These are phyloP conservation scores for Thunnus thynnus DNA, from an alignment of 2,113 vertebrate species.

Conservation along the genomic window DNA sequence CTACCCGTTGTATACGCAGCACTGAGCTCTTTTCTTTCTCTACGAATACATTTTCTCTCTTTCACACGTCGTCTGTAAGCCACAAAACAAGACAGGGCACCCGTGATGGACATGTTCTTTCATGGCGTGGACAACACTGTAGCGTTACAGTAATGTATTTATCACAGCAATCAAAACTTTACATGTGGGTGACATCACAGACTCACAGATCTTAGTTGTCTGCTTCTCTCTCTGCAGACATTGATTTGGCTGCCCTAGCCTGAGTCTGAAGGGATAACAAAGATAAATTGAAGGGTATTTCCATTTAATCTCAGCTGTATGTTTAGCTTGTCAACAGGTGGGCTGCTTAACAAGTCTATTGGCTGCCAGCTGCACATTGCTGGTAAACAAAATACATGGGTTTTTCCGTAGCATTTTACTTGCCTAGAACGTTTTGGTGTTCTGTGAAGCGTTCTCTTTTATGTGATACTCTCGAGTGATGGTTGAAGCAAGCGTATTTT, in stretches of 20 bases:
- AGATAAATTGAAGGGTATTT: slow-evolving; percentile 73
- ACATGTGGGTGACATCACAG: slow-evolving; percentile 33
- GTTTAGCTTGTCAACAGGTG: slow-evolving; percentile 77
- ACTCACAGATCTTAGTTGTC: slow-evolving; percentile 32
- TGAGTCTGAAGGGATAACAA: slow-evolving; percentile 68
- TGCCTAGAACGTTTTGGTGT: not conserved
- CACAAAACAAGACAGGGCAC: slow-evolving; percentile 24
- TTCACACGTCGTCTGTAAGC: slow-evolving; percentile 5
- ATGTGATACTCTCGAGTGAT: slow-evolving; percentile 17
- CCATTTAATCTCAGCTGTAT: slow-evolving; percentile 66
- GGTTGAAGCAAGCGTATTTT: slow-evolving; percentile 63
- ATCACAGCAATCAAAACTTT: slow-evolving; percentile 70
- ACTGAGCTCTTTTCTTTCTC: slow-evolving; percentile 5
- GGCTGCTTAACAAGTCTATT: slow-evolving; percentile 54
- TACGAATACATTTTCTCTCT: slow-evolving; percentile 23
- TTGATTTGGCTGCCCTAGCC: slow-evolving; percentile 57
- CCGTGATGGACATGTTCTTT: slow-evolving; percentile 42
- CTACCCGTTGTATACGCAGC: not conserved
- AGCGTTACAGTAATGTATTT: slow-evolving; percentile 62
- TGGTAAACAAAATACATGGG: slow-evolving; percentile 40
- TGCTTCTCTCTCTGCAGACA: slow-evolving; percentile 56
- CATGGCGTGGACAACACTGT: slow-evolving; percentile 46
- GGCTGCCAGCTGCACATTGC: slow-evolving; percentile 59
- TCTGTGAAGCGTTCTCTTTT: too few species aligned
- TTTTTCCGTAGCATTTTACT: slow-evolving; percentile 1